Evolutionary conservation across 2,888 invertebrate species (phyloP), one percentile per base, ranked within the genome.

Genomic region (Eupithecia centaureata): DNA sequence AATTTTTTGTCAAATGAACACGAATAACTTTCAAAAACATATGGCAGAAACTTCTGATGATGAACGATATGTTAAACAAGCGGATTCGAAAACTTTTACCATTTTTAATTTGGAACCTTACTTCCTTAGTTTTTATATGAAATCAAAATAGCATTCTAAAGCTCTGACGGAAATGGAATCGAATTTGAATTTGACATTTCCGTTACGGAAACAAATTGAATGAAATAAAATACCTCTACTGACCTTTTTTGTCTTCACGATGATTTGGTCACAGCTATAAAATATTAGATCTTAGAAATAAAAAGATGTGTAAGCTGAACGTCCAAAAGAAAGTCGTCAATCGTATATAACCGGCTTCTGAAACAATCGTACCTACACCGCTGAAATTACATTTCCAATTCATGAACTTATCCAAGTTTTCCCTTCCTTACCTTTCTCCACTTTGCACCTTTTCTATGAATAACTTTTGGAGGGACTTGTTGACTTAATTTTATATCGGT

Each of bases 401-500:
- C 92, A 92, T 92, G 92, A 92, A 86, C 86, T 90, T 90, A 89
- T 73, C 67, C 72, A 72, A 76, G 59, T 74, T 79, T 79, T 81
- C 81, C 78, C 85, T 73, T 77, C 77, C 77, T 30, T 27, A 52
- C 52, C 52, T 52, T 52, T 73, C 72, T 74, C 73, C 76, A 76
- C 67, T 70, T 73, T 77, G 73, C 86, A 84, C 87, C 86, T 86
- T 66, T 70, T 87, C 91, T 90, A 91, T 92, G 92, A 92, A 92
- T 92, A 92, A 88, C 89, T 90, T 90, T 90, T 87, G 86, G 79
- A 76, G 73, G 82, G 84, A 85, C 90, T 86, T 92, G 91, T 92
- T 92, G 92, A 92, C 91, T 92, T 92, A 92, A 92, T 92, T 92
- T 91, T 90, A 91, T 91, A 90, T 89, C 85, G 87, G 87, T 86